Conservation (phyloP, 92 coral and sea anemone genomes). For the Paragorgia papillata region DNA sequence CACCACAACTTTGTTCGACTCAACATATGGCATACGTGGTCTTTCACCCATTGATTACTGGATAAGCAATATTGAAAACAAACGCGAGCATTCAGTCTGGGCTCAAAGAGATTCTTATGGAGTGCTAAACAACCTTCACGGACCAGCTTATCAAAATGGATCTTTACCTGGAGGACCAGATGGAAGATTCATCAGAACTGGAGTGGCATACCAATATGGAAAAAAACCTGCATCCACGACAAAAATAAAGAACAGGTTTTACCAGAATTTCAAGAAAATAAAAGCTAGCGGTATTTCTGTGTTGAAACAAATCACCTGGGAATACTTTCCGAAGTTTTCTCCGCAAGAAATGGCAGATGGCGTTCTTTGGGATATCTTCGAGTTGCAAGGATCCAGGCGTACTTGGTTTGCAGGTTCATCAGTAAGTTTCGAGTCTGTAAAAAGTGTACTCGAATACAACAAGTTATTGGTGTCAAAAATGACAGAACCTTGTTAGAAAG, state of each 20-base stretch:
- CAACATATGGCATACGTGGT: conserved; percentile 36
- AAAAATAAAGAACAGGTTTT: neutral
- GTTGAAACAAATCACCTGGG: conserved; percentile 33
- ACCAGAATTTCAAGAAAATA: neutral
- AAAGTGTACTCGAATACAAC: conserved; percentile 56
- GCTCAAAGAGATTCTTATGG: conserved; percentile 44
- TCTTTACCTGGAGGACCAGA: conserved; percentile 27
- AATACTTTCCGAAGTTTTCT: conserved; percentile 53
- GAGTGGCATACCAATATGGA: conserved; percentile 52
- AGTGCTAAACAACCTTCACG: conserved; percentile 6
- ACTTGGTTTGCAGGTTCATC: conserved; percentile 62
- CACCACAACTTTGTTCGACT: conserved; percentile 37
- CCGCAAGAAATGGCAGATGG: conserved; percentile 41
- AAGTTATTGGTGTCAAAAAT: conserved; percentile 44
- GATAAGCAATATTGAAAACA: conserved; percentile 32
- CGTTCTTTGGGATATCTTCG: conserved; percentile 46
- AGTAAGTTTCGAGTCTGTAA: conserved; percentile 53
- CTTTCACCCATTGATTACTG: conserved; percentile 44
- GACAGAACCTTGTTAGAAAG: conserved; percentile 4
- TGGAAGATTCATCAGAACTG: conserved; percentile 13
- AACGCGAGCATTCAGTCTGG: conserved; percentile 53
- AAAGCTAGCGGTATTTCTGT: conserved; percentile 24
- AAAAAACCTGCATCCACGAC: neutral
- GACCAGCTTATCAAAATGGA: conserved; percentile 30
- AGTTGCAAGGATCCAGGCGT: conserved; percentile 43